A percentile compares a stretch with the other conserved stretches of the same genome.
phyloP scores from a whole-genome alignment of 2,888 invertebrate genomes.

The Cephonodes hylas region DNA sequence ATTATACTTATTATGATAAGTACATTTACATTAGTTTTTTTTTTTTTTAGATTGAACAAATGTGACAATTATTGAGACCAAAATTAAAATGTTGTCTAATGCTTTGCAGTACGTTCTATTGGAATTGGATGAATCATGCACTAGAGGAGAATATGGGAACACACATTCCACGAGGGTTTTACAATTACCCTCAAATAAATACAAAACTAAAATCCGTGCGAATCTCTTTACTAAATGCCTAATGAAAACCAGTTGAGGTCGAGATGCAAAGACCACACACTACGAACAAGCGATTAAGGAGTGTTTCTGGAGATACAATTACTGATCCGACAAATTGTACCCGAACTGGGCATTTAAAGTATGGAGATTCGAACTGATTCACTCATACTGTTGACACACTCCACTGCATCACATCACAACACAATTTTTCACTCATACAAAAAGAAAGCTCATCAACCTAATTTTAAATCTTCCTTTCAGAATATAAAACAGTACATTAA shows the following conservation, averaged over 20 bases:
- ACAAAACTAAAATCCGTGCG: not conserved
- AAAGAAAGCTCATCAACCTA: not conserved
- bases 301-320: not conserved
- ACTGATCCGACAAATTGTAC: not conserved
- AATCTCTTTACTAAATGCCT: not conserved
- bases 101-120: not conserved
- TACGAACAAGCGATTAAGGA: not conserved
- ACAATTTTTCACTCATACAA: not conserved
- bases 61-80: too few species aligned
- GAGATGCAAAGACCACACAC: not conserved
- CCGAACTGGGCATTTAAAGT: not conserved
- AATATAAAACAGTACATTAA: not conserved
- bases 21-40: too few species aligned
- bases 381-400: not conserved
- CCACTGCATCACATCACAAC: not conserved
- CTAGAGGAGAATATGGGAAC: not conserved
- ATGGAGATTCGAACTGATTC: not conserved
- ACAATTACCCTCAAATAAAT: conserved; percentile 3
- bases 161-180: not conserved
- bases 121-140: not conserved
- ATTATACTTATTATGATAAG: too few species aligned
- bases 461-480: not conserved
- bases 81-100: not conserved
- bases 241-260: not conserved
- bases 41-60: not conserved